These are phyloP conservation scores for Sebastes iracundus DNA, from an alignment of 2,797 vertebrate genomes.

Conservation along the genomic window DNA sequence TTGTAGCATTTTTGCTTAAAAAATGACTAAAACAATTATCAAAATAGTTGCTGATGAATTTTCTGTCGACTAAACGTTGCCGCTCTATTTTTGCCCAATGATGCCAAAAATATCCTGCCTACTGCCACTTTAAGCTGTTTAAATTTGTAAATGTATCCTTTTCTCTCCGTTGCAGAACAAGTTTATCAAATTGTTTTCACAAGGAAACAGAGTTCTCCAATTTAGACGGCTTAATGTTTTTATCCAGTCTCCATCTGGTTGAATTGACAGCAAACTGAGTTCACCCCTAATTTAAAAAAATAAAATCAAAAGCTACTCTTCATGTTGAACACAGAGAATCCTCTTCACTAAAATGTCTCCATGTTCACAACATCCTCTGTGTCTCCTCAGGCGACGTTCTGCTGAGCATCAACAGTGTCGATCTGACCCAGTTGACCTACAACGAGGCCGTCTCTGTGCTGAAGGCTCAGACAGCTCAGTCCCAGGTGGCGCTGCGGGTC, in stretches of 20 bases:
- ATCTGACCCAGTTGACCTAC: slow-evolving; percentile 91
- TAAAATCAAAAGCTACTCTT: background rate
- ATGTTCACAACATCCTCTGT: background rate
- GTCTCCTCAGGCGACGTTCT: slow-evolving; percentile 87
- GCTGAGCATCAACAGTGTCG: slow-evolving; percentile 91
- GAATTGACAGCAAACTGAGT: background rate
- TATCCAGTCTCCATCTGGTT: background rate
- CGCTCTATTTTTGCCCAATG: background rate
- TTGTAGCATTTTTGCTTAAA: background rate
- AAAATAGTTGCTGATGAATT: background rate
- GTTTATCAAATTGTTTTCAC: background rate
- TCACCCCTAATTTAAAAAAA: background rate
- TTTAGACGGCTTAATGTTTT: background rate
- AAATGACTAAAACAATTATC: background rate
- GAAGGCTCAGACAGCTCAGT: slow-evolving; percentile 90
- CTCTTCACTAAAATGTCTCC: background rate
- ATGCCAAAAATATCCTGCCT: too few relatives aligned
- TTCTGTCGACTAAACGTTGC: background rate
- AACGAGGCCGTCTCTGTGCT: slow-evolving; percentile 90
- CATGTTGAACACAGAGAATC: background rate
- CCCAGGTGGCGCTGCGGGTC: slow-evolving; percentile 85
- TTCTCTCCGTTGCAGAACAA: background rate
- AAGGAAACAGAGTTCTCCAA: background rate
- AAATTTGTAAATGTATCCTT: background rate
- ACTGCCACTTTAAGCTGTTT: background rate